Evolutionary conservation across 2,113 vertebrate species (phyloP), one percentile per base, ranked within the genome.

Genomic region (Cygnus buccinator): DNA sequence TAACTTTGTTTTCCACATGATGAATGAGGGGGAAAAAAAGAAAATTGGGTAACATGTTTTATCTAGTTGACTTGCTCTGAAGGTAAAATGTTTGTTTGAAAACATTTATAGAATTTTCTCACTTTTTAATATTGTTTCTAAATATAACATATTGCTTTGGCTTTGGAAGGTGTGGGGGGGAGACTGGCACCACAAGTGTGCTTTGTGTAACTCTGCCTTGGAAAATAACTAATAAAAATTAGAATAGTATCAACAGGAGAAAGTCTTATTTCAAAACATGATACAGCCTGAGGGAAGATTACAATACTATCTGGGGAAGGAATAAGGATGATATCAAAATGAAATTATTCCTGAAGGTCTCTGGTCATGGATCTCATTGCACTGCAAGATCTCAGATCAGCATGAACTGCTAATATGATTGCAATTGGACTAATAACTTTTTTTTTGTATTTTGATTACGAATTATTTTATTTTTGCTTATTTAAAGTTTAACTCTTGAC

Each of bases 141-240:
- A 91, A 44, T 22, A 44, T 18, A 66, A 73, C 37, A 22, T 55
- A 50, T 3, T 76, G 13, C n/a, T 89, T 75, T 72, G n/a, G 20
- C 35, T 80, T 86, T 20, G 46, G 46, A 48, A 21, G 2, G 9
- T 3, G 15, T 5, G 13, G 2, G 4, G 0, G 4, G 15, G 12
- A 23, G 28, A 12, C 0, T 0, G 9, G 16, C 28, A 1, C 2
- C 46, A 71, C 3, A 9, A 11, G 22, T 26, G 5, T 26, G 17
- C 25, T 82, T 72, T 91, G 4, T 57, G 8, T 25, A 11, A 23
- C 3, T 1, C 21, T 48, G 50, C 10, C 25, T 67, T 84, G 16
- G 16, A 22, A 55, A 81, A 25, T 29, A 1, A 48, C 54, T 67
- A 74, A 13, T 19, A 37, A 5, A 63, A 80, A 12, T 52, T 12